Evolutionary conservation across 1,140 invertebrate genomes (phyloP), one percentile per base, ranked within the genome.

Genomic region (Diachasma alloeum): DNA sequence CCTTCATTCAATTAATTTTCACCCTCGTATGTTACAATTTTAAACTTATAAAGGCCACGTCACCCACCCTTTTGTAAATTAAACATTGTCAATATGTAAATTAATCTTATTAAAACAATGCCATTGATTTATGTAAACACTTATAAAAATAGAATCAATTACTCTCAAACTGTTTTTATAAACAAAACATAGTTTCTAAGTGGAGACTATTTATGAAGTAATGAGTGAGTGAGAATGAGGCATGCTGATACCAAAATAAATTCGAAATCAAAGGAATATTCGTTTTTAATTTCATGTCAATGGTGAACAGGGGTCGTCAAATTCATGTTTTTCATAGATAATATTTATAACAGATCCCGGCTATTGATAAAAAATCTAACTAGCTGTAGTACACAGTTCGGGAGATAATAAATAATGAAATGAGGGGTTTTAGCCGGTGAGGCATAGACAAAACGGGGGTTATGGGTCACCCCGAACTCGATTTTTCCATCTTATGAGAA

Each of bases 11-110:
- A 11, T 63, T 24, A 24, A 63, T 26, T 63, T 15, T 8, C 48
- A 19, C 15, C 5, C 9, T 53, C 9, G 5, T 46, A 9, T 53
- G 48, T 19, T 53, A 19, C 11, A 46, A 53, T 53, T 53, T 53
- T 53, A 13, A n/a, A 53, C 17, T 53, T n/a, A 53, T 11, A 63
- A 56, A 76, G 19, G 74, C 74, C 74, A 76, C 59, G 8, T 31
- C 24, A 19, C 24, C 24, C 59, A 63, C 59, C 8, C 19, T 63
- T 63, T 63, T 63, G 59, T 63, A 63, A 26, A 26, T 63, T 26
- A 31, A 56, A 56, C 10, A 63, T 26, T 63, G 59, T 63, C 24
- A 26, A 63, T 63, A 63, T 24, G 59, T 63, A 56, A 56, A 56
- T 56, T 56, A 31, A 63, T 53, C 15, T 26, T 24, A 59, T 59